A percentile compares a stretch with the other conserved stretches of the same genome.
Conservation (phyloP, 1,140 invertebrate genomes). For the Philaenus spumarius region DNA sequence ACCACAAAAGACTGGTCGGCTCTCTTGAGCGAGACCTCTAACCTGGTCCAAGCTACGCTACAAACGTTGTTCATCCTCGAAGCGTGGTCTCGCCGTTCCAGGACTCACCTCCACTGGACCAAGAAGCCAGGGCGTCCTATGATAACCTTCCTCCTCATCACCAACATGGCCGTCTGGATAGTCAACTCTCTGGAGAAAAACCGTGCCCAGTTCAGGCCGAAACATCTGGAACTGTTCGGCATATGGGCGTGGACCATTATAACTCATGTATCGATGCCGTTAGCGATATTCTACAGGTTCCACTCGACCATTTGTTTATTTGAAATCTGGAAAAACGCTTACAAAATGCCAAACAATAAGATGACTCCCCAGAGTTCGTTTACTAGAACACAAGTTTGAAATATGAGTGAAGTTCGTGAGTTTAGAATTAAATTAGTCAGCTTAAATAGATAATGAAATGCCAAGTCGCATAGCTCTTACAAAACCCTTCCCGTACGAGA, state of each 20-base stretch:
- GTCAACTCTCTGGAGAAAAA: slow-evolving; percentile 56
- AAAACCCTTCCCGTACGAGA: too few relatives aligned
- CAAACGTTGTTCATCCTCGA: slow-evolving; percentile 58
- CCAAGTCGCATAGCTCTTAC: too few relatives aligned
- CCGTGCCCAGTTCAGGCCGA: slow-evolving; percentile 53
- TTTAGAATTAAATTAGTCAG: too few relatives aligned
- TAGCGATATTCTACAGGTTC: slow-evolving; percentile 68
- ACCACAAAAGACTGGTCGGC: too few relatives aligned
- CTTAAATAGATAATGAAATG: too few relatives aligned
- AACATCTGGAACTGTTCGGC: slow-evolving; percentile 56
- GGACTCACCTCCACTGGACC: slow-evolving; percentile 31
- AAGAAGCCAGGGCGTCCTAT: slow-evolving; percentile 44
- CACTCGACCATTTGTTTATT: slow-evolving; percentile 56
- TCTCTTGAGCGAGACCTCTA: slow-evolving; percentile 20
- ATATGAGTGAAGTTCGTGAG: too few relatives aligned
- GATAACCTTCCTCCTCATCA: slow-evolving; percentile 47
- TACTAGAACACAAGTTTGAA: too few relatives aligned
- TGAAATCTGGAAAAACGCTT: slow-evolving; percentile 57
- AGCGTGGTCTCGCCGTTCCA: slow-evolving; percentile 38
- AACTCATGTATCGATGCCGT: slow-evolving; percentile 60
- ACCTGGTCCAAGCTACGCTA: slow-evolving; percentile 39
- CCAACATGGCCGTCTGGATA: slow-evolving; percentile 49
- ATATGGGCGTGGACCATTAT: slow-evolving; percentile 68
- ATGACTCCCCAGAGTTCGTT: too few relatives aligned
- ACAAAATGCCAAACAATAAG: slow-evolving; percentile 35